Base-by-base conservation (phyloP, 2,888 invertebrate genomes). In the Apodemia duryi region DNA sequence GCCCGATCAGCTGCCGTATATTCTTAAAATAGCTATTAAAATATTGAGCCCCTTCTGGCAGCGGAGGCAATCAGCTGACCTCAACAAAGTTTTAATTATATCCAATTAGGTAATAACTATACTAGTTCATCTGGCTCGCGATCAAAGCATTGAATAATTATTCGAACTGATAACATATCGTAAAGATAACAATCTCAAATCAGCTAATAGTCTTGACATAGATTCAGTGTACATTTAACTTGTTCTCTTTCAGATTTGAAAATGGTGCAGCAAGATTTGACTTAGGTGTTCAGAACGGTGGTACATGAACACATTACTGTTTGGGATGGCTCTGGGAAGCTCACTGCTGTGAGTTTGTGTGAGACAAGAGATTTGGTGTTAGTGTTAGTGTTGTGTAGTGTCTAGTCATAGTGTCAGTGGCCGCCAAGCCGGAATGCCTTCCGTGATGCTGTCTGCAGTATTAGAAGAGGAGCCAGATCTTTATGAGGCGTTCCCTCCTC, bases 401-500 rank as follows among this genome's bases (percentile, higher is more conserved):
- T 84, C 78, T 84, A 82, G 83, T 85, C 78, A 79, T 79, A 82
- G 85, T 85, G 84, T 77, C 82, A 75, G 81, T 76, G 80, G 77
- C 83, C 81, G 78, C 74, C 77, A 76, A 79, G 77, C 78, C 86
- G 91, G 88, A 74, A 92, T 92, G 92, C 92, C 92, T 81, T 93
- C 94, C 88, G 95, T 94, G 80, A 95, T 95, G 94, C 91, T 95
- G 92, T 94, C 95, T 75, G 94, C 94, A 75, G 94, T 95, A 85
- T 92, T 95, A 78, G 95, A 95, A 91, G 95, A 95, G 89, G 95
- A 95, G 88, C 93, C 94, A 73, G 95, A 95, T 85, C 92, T 95
- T 77, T 95, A 95, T 77, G 95, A 95, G 89, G 95, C 95, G 67
- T 97, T 95, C 85, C 95, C 96, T 70, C 95, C 95, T 67, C 95